These are phyloP conservation scores for Agriopis marginaria DNA, from an alignment of 2,888 invertebrate genomes.

Conservation along the genomic window DNA sequence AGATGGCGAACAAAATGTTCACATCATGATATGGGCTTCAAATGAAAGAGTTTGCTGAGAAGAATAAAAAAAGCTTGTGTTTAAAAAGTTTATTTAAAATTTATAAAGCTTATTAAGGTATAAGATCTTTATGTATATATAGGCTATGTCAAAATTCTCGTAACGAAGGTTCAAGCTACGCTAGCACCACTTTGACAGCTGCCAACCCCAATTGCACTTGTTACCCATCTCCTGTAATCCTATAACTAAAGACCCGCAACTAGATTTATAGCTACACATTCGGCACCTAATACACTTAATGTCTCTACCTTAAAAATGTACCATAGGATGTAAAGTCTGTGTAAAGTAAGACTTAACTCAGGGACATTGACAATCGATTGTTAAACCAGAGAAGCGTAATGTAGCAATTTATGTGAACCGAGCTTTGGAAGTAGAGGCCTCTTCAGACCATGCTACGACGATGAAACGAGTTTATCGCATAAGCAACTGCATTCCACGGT, in stretches of 20 bases:
- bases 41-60: too few relatives aligned
- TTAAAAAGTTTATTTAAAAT: too few relatives aligned
- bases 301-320: not conserved
- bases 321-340: not conserved
- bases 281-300: constrained; percentile 9
- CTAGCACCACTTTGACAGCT: too few relatives aligned
- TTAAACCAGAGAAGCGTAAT: constrained; percentile 29
- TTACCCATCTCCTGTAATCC: not conserved
- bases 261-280: constrained; percentile 16
- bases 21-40: too few relatives aligned
- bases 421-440: constrained; percentile 10
- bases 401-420: constrained; percentile 23
- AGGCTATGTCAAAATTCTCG: too few relatives aligned
- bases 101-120: too few relatives aligned
- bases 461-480: not conserved
- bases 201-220: not conserved
- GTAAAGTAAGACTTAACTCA: not conserved
- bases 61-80: too few relatives aligned
- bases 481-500: too few relatives aligned
- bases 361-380: constrained; percentile 25
- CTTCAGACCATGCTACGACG: not conserved
- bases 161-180: too few relatives aligned
- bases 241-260: not conserved
- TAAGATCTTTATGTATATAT: not conserved
- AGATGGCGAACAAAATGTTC: too few relatives aligned